Conservation (phyloP, 64 coral and sea anemone genomes). For the Stichodactyla mertensii region DNA sequence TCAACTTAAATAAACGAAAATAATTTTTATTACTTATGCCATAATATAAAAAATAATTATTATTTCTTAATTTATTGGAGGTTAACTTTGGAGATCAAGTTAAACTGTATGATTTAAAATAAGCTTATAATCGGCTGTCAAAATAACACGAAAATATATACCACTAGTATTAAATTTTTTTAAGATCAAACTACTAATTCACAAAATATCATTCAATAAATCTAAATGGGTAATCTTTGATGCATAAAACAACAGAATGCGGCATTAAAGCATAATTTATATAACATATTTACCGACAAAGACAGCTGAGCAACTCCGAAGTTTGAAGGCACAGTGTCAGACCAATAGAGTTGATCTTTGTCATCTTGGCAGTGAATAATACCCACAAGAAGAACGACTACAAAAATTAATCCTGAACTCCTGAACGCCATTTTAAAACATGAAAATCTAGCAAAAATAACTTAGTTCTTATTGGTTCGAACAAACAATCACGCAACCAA, state of each 20-base stretch:
- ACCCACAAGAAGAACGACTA: slow-evolving; percentile 33
- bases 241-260: background rate
- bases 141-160: too few species aligned
- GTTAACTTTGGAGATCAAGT: too few species aligned
- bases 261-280: background rate
- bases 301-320: slow-evolving; percentile 56
- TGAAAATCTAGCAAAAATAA: background rate
- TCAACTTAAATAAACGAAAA: too few species aligned
- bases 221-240: background rate
- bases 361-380: slow-evolving; percentile 29
- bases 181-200: too few species aligned
- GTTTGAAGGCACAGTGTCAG: slow-evolving; percentile 13
- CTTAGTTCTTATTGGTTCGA: background rate
- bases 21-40: too few species aligned
- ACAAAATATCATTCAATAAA: too few species aligned
- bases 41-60: too few species aligned
- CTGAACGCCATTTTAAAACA: slow-evolving; percentile 36
- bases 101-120: too few species aligned
- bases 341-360: slow-evolving; percentile 39
- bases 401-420: background rate
- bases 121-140: too few species aligned
- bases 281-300: slow-evolving; percentile 42
- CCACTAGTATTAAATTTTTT: too few species aligned
- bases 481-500: background rate
- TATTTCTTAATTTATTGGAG: too few species aligned